Base-by-base conservation (phyloP, 2,888 invertebrate species). In the Lumbricus terrestris region DNA sequence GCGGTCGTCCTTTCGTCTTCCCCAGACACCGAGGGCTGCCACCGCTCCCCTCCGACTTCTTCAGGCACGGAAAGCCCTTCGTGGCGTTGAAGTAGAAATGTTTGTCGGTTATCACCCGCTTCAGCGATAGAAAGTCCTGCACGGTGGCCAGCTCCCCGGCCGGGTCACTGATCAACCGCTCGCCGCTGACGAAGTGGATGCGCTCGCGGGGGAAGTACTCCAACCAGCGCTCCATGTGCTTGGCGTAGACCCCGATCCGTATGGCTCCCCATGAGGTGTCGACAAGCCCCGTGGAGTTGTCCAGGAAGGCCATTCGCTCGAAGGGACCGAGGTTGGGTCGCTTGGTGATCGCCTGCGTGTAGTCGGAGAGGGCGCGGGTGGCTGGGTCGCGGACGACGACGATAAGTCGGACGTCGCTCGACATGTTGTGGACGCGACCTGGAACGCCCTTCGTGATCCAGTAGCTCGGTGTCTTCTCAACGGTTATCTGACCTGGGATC, bases 401-500 rank as follows among this genome's bases (percentile, higher is more conserved):
- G 92, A 99, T 96, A 91, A 99, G 96, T 93, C 98, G 94, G 54
- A 98, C 97, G 94, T 97, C 97, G 16, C 97, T 96, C 96, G 99
- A 98, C 98, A 99, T 98, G 91, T 97, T 97, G 93, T 97, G 96
- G 90, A 99, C 98, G 92, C 99, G 96, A 95, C 98, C 97, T 20
- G 99, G 98, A 69, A 98, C 98, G 96, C 97, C 97, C n/a, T 97
- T 97, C 90, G 98, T 98, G 88, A 98, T 98, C 95, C 99, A 99
- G 95, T 99, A 99, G 94, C 98, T 98, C 13, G 99, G 99, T 93
- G 98, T 98, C 95, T 99, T 99, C 95, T 99, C 99, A 93, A 98
- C 97, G 90, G 98, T 98, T 93, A 98, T 97, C 95, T 98, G 98
- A 88, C 97, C 97, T 92, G 97, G 96, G 95, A 97, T 97, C 1